Evolutionary conservation across 2,797 vertebrate species (phyloP).

Genomic region (Ctenochaetus hawaiiensis): DNA sequence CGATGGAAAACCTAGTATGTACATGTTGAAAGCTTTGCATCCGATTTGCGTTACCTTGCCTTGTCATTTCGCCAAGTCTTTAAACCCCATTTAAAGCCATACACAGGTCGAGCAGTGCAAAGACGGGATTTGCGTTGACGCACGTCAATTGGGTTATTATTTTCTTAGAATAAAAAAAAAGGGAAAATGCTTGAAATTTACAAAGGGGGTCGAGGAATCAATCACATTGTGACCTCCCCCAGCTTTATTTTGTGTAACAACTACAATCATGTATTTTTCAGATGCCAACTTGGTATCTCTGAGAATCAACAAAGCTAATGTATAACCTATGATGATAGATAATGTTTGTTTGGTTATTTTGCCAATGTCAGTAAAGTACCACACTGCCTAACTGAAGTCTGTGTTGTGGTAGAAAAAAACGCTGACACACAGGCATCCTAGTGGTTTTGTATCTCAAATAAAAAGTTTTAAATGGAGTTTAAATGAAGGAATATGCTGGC

Average conservation of each 20-base stretch:
- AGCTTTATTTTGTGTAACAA: slow-evolving; percentile 71
- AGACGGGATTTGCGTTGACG: slow-evolving; percentile 38
- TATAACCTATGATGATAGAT: slow-evolving; percentile 54
- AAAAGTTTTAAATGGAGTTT: slow-evolving; percentile 79
- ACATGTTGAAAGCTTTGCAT: slow-evolving; percentile 64
- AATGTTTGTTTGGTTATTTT: slow-evolving; percentile 28
- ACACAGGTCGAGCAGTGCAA: slow-evolving; percentile 52
- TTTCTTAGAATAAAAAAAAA: slow-evolving; percentile 28
- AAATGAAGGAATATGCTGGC: slow-evolving; percentile 63
- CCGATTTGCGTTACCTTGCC: slow-evolving; percentile 49
- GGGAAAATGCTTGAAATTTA: slow-evolving; percentile 70
- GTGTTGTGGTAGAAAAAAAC: slow-evolving; percentile 50
- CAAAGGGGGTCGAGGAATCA: slow-evolving; percentile 43
- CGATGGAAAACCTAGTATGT: slow-evolving; percentile 43
- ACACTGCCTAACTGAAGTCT: slow-evolving; percentile 60
- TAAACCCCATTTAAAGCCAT: slow-evolving; percentile 79
- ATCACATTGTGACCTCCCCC: slow-evolving; percentile 52
- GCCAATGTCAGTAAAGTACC: slow-evolving; percentile 47
- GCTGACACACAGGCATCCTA: slow-evolving; percentile 47
- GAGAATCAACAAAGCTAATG: slow-evolving; percentile 58
- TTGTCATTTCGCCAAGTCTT: slow-evolving; percentile 59
- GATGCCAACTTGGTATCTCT: slow-evolving; percentile 76
- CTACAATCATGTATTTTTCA: slow-evolving; percentile 75
- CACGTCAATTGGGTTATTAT: slow-evolving; percentile 49
- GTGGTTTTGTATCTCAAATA: slow-evolving; percentile 76